Base-by-base conservation (phyloP, 2,888 invertebrate genomes). In the Rapana venosa region DNA sequence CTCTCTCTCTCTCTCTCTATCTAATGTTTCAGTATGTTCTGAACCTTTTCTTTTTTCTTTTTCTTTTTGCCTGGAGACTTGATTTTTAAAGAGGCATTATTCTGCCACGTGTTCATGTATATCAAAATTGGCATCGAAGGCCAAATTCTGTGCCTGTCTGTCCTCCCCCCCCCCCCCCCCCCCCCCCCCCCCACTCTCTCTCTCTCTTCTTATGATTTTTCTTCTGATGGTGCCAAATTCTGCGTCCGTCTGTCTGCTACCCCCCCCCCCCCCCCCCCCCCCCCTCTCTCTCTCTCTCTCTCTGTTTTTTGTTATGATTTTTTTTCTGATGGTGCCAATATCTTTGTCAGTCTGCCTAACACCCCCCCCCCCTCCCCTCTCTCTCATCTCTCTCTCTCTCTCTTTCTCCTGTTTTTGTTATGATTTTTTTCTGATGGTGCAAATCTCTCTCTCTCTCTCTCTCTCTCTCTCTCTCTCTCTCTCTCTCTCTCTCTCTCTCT, bases 361-460 rank as follows among this genome's bases (percentile, higher is more conserved):
- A 26, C 26, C 26, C 70, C 8, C 26, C n/a, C 26, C 26, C 26
- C 70, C n/a, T 2, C 8, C 70, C 26, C 70, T 70, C 26, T 70
- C 70, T 70, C 70, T n/a, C 26, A 0, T 70, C 70, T 70, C 70
- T n/a, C 26, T n/a, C 70, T 70, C 70, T 70, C 26, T 70, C 70
- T 70, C 70, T 26, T 5, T 8, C n/a, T 70, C n/a, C 26, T 26
- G 20, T 22, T 70, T 26, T 70, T 26, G 8, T 22, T 22, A 5
- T 17, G 17, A 22, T 17, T 47, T 47, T 47, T 47, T 47, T 47
- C 47, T 47, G 47, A 47, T 47, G 47, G 47, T 47, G 47, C 47
- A n/a, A n/a, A n/a, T 85, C 32, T 47, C 66, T 85, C 47, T 84
- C 35, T 35, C 70, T 86, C 77, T 77, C 32, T 85, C 74, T 58